Base-by-base conservation (phyloP, 2,113 vertebrate species). In the Peucedramus taeniatus region DNA sequence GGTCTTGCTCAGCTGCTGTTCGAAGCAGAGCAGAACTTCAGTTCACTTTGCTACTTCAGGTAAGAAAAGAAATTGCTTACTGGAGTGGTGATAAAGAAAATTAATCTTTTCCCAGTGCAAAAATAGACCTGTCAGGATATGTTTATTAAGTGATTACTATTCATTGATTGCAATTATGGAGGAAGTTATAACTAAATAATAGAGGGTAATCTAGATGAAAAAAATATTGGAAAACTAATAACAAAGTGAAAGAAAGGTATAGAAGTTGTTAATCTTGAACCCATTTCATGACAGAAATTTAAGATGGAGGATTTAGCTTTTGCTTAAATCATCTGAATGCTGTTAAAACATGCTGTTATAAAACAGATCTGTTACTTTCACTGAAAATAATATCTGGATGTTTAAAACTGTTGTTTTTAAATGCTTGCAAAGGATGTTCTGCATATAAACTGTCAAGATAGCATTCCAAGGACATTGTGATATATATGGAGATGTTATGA, bases 81-180 rank as follows among this genome's bases (percentile, higher is more conserved):
- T 68, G 93, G 54, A 82, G 92, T 94, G 93, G 96, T 96, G 96
- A 97, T 98, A 97, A 98, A 96, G 97, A 98, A 97, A 98, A 97
- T 97, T 59, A 97, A 95, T 97, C 97, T 98, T 97, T 97, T 96
- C 96, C 96, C 97, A 97, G 93, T 94, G 96, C 97, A 97, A 97
- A 98, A 97, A 91, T 96, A 98, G 97, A 97, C 94, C 20, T 94
- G 96, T 94, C 93, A 95, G 96, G 96, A 96, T 96, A 97, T 94
- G 89, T 96, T 97, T 97, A 98, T 98, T 96, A 98, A 97, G 97
- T 97, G 97, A 97, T 96, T 97, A 97, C 94, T 96, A 95, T 96
- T 96, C 96, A 97, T 93, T 96, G 97, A 97, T 96, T 97, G 98
- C 96, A 97, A 95, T 97, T 96, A 93, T 90, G 96, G 95, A 95